These are phyloP conservation scores for Neosilurus hyrtlii DNA, from an alignment of 2,797 vertebrate genomes.

Conservation along the genomic window DNA sequence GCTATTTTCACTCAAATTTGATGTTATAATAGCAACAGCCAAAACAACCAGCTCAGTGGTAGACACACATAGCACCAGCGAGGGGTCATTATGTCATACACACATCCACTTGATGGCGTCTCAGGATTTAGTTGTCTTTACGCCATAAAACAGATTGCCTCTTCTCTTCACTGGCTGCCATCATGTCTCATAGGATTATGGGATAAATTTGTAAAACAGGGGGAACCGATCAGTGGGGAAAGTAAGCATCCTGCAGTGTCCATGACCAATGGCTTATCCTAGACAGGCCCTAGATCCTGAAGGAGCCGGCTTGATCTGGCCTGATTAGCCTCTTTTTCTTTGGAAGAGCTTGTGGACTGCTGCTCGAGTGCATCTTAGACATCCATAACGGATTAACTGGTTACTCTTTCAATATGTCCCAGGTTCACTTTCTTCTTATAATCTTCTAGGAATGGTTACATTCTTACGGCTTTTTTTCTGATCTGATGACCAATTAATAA, in stretches of 20 bases:
- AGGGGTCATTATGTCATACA: constrained; percentile 52
- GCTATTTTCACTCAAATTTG: neutral
- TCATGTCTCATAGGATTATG: constrained; percentile 76
- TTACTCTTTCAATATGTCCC: constrained; percentile 39
- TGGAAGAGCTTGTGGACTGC: constrained; percentile 66
- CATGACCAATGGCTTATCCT: constrained; percentile 66
- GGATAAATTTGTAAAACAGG: constrained; percentile 68
- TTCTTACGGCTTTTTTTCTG: constrained; percentile 4
- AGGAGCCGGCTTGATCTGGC: constrained; percentile 73
- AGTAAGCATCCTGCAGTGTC: constrained; percentile 63
- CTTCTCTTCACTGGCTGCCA: constrained; percentile 61
- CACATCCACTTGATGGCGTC: constrained; percentile 48
- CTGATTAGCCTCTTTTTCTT: constrained; percentile 75
- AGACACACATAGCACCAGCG: constrained; percentile 26
- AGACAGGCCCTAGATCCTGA: constrained; percentile 58
- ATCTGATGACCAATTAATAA: neutral
- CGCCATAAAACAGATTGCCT: constrained; percentile 54
- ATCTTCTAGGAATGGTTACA: constrained; percentile 14
- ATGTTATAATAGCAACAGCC: neutral
- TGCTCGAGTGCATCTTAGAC: constrained; percentile 67
- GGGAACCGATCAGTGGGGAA: constrained; percentile 55
- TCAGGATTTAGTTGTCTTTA: constrained; percentile 50
- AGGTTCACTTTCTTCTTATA: constrained; percentile 10
- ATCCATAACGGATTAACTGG: constrained; percentile 71
- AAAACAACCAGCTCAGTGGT: constrained; percentile 23